A percentile compares a stretch with the other conserved stretches of the same genome.
phyloP scores from a whole-genome alignment of 2,113 vertebrate genomes.

The Phocoena sinus region DNA sequence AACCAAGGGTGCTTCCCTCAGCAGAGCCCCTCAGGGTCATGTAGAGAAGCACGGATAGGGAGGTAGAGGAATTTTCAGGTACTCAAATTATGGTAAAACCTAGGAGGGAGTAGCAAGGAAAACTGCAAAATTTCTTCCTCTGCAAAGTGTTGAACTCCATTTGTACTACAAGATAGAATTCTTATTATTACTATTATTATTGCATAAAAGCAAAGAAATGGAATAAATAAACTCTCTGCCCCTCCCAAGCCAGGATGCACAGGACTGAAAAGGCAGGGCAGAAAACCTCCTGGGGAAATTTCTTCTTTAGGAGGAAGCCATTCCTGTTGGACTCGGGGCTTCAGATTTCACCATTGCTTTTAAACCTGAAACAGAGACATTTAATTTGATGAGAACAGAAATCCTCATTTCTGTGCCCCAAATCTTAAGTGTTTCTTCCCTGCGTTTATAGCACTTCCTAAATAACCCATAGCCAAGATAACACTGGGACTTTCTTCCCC shows the following conservation, averaged over 20 bases:
- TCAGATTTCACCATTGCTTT: neutral
- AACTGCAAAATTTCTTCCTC: neutral
- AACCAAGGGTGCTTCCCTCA: neutral
- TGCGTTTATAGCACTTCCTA: slow-evolving; percentile 50
- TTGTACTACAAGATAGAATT: neutral
- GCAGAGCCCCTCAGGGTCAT: neutral
- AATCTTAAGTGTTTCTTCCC: slow-evolving; percentile 39
- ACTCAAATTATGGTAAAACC: neutral
- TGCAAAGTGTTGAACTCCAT: neutral
- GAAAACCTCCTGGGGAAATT: neutral
- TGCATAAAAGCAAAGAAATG: neutral
- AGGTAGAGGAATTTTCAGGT: neutral
- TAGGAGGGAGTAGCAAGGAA: neutral
- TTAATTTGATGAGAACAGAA: slow-evolving; percentile 34
- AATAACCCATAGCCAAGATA: slow-evolving; percentile 62
- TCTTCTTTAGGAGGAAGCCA: neutral
- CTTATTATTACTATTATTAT: too few relatives aligned
- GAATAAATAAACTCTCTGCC: neutral
- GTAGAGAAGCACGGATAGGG: neutral
- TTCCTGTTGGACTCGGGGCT: neutral
- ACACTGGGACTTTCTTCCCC: slow-evolving; percentile 29
- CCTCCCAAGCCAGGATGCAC: neutral
- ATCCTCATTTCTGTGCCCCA: neutral
- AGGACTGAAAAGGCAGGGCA: neutral
- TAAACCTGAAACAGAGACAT: slow-evolving; percentile 32